Conservation (phyloP, 2,888 invertebrate species). For the Nephrotoma appendiculata region DNA sequence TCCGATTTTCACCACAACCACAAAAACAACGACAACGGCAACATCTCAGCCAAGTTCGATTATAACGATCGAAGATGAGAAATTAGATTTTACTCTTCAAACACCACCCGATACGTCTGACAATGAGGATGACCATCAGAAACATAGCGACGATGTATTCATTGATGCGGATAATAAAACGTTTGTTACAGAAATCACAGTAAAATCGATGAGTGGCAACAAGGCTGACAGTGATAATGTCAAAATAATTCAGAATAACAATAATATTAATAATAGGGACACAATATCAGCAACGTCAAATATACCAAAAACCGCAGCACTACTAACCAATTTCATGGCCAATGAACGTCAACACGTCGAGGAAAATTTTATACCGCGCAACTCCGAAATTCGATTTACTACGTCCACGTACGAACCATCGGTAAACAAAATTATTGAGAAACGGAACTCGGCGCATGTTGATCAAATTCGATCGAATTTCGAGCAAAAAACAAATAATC, state of each 20-base stretch:
- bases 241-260: conserved; percentile 5
- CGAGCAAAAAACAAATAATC: conserved; percentile 24
- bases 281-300: not conserved
- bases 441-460: conserved; percentile 43
- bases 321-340: conserved; percentile 3
- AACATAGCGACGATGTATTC: not conserved
- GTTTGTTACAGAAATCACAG: conserved; percentile 12
- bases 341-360: conserved; percentile 8
- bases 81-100: conserved; percentile 17
- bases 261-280: conserved; percentile 21
- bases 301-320: conserved; percentile 6
- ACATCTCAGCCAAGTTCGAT: conserved; percentile 26
- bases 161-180: not conserved
- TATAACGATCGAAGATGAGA: conserved; percentile 22
- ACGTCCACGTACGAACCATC: conserved; percentile 47
- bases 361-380: conserved; percentile 31
- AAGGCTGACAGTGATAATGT: conserved; percentile 5
- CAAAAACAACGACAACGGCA: conserved; percentile 31
- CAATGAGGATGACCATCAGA: not conserved
- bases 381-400: conserved; percentile 45
- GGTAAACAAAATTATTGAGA: conserved; percentile 22
- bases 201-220: not conserved
- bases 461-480: conserved; percentile 35
- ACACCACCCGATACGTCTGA: not conserved
- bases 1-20: conserved; percentile 7